A percentile compares a stretch with the other conserved stretches of the same genome.
Evolutionary conservation across 2,113 vertebrate species (phyloP).

Genomic region (Ophthalmolycus amberensis): DNA sequence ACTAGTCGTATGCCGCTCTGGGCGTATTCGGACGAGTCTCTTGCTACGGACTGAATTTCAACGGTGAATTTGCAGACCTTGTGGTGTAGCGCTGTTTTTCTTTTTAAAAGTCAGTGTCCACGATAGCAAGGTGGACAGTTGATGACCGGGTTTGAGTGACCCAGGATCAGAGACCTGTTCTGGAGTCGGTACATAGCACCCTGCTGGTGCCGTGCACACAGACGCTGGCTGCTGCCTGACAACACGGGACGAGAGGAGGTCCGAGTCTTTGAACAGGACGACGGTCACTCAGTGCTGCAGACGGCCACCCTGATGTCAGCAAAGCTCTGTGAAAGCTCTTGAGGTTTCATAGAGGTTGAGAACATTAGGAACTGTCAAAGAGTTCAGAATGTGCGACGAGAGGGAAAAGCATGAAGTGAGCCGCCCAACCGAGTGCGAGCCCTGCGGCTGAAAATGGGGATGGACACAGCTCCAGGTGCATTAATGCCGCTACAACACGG

Average conservation of each 20-base stretch:
- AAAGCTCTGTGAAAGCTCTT: background rate
- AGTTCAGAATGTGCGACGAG: background rate
- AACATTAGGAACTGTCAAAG: no score
- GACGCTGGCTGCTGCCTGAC: background rate
- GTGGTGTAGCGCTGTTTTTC: background rate
- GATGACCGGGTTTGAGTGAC: background rate
- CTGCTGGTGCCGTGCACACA: conserved; percentile 8
- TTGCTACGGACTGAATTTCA: conserved; percentile 24
- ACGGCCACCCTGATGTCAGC: background rate
- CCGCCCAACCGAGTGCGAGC: background rate
- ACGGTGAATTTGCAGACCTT: conserved; percentile 15
- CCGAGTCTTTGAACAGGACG: background rate
- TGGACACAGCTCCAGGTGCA: background rate
- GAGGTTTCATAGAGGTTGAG: background rate
- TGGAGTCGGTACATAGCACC: background rate
- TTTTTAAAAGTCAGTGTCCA: background rate
- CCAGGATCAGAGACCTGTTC: no score
- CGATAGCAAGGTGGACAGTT: background rate
- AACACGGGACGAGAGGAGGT: background rate
- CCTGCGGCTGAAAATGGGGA: background rate
- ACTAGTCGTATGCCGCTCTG: background rate
- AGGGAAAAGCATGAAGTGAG: background rate
- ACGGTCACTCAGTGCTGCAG: no score
- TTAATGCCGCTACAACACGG: background rate
- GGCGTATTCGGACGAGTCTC: background rate